Evolutionary conservation across 2,888 invertebrate genomes (phyloP).

Genomic region (Strigamia maritima): DNA sequence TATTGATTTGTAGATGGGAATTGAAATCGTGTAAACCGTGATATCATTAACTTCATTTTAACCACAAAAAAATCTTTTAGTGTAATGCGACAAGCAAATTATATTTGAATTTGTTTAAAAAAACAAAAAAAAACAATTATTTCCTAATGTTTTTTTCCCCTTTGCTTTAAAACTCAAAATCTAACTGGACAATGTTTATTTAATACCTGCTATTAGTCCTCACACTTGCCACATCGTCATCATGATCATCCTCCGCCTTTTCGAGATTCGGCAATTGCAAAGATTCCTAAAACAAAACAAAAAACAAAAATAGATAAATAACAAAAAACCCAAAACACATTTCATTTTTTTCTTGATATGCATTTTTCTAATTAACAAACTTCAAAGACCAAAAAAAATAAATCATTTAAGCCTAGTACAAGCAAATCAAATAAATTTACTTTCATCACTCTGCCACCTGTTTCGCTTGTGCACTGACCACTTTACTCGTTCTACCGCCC

Average conservation of each 20-base stretch:
- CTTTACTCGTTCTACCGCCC: constrained; percentile 9
- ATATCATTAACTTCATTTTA: too few relatives aligned
- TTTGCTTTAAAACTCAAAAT: too few relatives aligned
- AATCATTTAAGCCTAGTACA: not conserved
- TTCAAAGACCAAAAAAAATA: not conserved
- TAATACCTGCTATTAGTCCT: not conserved
- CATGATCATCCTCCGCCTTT: not conserved
- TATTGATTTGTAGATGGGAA: too few relatives aligned
- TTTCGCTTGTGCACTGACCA: constrained; percentile 11
- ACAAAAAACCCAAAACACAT: not conserved
- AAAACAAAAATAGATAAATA: not conserved
- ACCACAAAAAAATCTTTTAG: too few relatives aligned
- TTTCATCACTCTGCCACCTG: constrained; percentile 15
- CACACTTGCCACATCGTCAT: not conserved
- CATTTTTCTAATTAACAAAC: not conserved
- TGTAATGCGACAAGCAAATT: too few relatives aligned
- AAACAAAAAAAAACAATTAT: not conserved
- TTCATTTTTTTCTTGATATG: not conserved
- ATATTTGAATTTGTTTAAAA: too few relatives aligned
- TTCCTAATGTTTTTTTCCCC: too few relatives aligned
- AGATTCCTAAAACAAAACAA: not conserved
- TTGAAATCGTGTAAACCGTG: too few relatives aligned
- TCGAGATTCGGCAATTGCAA: not conserved
- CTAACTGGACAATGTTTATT: not conserved
- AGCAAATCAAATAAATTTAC: constrained; percentile 6